These are phyloP conservation scores for Probaryconus sp. DNA, from an alignment of 1,140 invertebrate species.

Conservation along the genomic window DNA sequence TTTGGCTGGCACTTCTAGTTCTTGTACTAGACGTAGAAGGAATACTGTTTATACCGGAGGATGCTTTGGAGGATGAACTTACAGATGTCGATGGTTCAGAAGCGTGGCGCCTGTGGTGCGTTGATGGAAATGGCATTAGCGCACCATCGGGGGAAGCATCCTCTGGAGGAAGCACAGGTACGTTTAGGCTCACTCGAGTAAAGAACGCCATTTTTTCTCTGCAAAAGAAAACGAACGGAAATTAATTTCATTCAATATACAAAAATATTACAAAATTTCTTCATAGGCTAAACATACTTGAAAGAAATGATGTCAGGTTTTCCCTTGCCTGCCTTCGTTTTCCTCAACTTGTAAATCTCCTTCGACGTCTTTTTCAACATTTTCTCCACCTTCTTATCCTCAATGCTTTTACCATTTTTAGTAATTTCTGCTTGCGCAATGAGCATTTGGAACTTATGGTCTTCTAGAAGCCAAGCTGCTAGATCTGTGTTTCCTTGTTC, in stretches of 20 bases:
- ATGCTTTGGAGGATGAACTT: conserved; percentile 12
- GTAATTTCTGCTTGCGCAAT: conserved; percentile 82
- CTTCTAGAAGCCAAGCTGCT: conserved; percentile 90
- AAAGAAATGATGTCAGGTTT: conserved; percentile 95
- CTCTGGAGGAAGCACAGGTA: conserved; percentile 87
- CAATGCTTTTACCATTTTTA: conserved; percentile 82
- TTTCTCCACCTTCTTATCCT: conserved; percentile 88
- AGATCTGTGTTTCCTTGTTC: conserved; percentile 87
- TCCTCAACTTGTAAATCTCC: conserved; percentile 93
- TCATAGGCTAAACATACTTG: conserved; percentile 85
- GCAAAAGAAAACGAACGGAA: conserved; percentile 31
- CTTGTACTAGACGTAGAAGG: conserved; percentile 8
- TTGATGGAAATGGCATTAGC: not conserved
- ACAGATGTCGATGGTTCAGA: conserved; percentile 65
- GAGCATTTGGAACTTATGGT: conserved; percentile 89
- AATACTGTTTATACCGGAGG: conserved; percentile 35
- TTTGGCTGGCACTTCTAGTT: conserved; percentile 23
- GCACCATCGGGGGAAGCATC: conserved; percentile 68
- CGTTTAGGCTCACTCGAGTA: conserved; percentile 86
- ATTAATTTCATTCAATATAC: not conserved
- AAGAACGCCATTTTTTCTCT: conserved; percentile 98
- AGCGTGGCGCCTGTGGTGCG: conserved; percentile 68
- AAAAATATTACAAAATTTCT: not conserved
- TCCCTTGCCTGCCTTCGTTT: conserved; percentile 91
- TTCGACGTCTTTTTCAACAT: conserved; percentile 91